Evolutionary conservation across 2,113 vertebrate genomes (phyloP).

Genomic region (Peromyscus leucopus): DNA sequence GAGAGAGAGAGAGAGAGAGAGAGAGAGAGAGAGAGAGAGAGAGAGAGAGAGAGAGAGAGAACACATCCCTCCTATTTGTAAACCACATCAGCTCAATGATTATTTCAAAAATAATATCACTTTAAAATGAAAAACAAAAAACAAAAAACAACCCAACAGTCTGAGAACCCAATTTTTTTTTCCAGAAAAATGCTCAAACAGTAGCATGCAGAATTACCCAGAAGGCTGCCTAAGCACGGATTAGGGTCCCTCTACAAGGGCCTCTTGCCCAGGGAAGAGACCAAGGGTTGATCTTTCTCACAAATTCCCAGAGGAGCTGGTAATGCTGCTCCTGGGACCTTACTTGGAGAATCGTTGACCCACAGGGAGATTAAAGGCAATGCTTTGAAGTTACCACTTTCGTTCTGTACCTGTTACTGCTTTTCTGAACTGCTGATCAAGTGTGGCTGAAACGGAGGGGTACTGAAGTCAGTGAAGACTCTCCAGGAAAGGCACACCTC

Average conservation of each 20-base stretch:
- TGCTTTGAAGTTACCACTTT: background rate
- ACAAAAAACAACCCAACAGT: background rate
- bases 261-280: background rate
- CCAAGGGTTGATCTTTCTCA: background rate
- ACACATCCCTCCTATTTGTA: background rate
- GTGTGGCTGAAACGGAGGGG: background rate
- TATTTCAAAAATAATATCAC: conserved; percentile 56
- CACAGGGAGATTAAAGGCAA: background rate
- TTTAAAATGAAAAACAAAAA: background rate
- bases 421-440: conserved; percentile 31
- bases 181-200: background rate
- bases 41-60: background rate
- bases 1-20: background rate
- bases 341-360: background rate
- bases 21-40: background rate
- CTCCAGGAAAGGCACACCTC: background rate
- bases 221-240: background rate
- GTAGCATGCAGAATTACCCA: background rate
- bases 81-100: conserved; percentile 13
- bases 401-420: background rate
- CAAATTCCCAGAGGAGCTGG: background rate
- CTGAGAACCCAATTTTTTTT: conserved; percentile 24
- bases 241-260: background rate
- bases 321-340: background rate
- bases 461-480: background rate